Base-by-base conservation (phyloP, 2,113 vertebrate genomes). In the Etia nguti region DNA sequence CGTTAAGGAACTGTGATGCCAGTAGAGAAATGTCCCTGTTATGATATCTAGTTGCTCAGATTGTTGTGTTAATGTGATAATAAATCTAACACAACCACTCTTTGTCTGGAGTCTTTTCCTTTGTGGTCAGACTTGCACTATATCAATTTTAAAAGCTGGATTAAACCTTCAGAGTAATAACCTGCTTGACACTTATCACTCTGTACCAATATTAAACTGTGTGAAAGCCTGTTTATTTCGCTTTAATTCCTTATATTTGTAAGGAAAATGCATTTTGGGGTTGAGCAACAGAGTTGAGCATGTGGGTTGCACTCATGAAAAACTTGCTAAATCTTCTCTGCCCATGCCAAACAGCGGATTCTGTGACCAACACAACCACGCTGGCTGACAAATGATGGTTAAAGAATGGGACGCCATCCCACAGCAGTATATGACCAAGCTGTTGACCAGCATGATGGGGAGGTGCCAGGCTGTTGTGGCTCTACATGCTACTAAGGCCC, bases 41-140 rank as follows among this genome's bases (percentile, higher is more conserved):
- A 54, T 88, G 65, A 57, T 82, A 80, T 91, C 6, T 89, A 48
- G 73, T 73, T 83, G 85, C 68, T 92, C 38, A 75, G 46, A 79
- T 86, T 90, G 89, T 90, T 85, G 86, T 87, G 82, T 92, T 84
- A 86, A 86, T 82, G 91, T 89, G 81, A 65, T 70, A 94, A 90
- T 94, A 95, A 94, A 95, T 89, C 83, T 41, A 82, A 92, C 73
- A 81, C 77, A 90, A 41, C 50, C 1, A 3, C 7, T 84, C 13
- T 34, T 48, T 82, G 54, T 86, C 29, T 80, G 24, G 81, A 80
- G 77, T 92, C 68, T 56, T 68, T 92, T 11, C 22, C 24, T 90
- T 62, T 34, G 8, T 36, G 18, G 22, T 48, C 68, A 73, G 26
- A 77, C 70, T 77, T 50, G 10, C 26, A 52, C 6, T 77, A 77